Conservation (phyloP, 1,140 invertebrate species). For the Neodiprion virginianus region DNA sequence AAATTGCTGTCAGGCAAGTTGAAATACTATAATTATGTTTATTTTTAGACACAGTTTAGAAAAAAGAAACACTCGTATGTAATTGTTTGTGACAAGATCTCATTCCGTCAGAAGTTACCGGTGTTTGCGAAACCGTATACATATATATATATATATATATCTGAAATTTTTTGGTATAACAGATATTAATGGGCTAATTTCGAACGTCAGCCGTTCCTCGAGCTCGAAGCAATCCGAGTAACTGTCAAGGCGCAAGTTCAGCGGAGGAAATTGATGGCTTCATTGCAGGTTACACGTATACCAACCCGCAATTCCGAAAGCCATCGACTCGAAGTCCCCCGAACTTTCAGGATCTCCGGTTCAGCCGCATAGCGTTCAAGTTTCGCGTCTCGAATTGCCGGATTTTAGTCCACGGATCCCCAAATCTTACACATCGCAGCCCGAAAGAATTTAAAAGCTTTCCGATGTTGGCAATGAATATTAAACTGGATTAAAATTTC, state of each 20-base stretch:
- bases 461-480: neutral
- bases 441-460: neutral
- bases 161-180: neutral
- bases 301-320: neutral
- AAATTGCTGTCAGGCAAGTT: too few species aligned
- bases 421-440: neutral
- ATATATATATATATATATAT: too few species aligned
- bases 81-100: too few species aligned
- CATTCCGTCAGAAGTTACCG: too few species aligned
- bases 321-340: neutral
- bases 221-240: slow-evolving; percentile 8
- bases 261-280: slow-evolving; percentile 22
- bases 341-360: neutral
- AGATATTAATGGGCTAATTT: neutral
- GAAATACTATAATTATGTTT: too few species aligned
- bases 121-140: too few species aligned
- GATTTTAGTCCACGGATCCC: neutral
- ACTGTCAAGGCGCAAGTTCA: slow-evolving; percentile 20
- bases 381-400: too few species aligned
- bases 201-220: neutral
- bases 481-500: neutral
- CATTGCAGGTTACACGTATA: slow-evolving; percentile 4
- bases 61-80: too few species aligned
- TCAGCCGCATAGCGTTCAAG: neutral
- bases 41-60: too few species aligned